Percentiles rank a stretch among this genome's conserved stretches.
Evolutionary conservation across 2,797 vertebrate species (phyloP).

Genomic region (Xerus rutilus): DNA sequence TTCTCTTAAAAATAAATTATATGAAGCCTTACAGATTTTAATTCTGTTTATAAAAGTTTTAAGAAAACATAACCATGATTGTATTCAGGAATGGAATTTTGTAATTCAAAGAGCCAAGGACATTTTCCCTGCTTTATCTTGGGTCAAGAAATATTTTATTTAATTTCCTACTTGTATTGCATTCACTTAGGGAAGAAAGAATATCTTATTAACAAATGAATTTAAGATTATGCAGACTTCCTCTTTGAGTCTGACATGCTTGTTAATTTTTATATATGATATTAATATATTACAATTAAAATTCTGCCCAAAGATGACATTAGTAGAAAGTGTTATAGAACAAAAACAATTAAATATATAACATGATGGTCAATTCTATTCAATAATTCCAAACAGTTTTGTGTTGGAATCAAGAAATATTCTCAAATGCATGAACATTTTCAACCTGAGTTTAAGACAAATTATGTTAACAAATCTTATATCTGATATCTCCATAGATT

Average conservation of each 20-base stretch:
- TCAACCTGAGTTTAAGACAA: background rate
- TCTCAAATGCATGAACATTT: background rate
- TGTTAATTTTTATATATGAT: background rate
- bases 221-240: background rate
- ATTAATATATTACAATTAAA: background rate
- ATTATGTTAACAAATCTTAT: background rate
- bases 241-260: background rate
- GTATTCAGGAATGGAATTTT: constrained; percentile 37
- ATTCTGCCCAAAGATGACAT: background rate
- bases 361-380: background rate
- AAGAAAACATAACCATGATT: constrained; percentile 18
- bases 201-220: background rate
- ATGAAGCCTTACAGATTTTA: background rate
- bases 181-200: background rate
- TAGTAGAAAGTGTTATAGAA: background rate
- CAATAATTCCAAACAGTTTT: background rate
- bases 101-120: background rate
- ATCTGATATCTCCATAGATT: background rate
- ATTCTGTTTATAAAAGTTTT: background rate
- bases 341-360: background rate
- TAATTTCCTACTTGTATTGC: background rate
- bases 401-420: background rate
- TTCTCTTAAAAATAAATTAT: constrained; percentile 47
- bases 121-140: background rate
- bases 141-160: background rate